A percentile compares a stretch with the other conserved stretches of the same genome.
phyloP scores from a whole-genome alignment of 1,140 invertebrate species.

The Frieseomelitta varia region DNA sequence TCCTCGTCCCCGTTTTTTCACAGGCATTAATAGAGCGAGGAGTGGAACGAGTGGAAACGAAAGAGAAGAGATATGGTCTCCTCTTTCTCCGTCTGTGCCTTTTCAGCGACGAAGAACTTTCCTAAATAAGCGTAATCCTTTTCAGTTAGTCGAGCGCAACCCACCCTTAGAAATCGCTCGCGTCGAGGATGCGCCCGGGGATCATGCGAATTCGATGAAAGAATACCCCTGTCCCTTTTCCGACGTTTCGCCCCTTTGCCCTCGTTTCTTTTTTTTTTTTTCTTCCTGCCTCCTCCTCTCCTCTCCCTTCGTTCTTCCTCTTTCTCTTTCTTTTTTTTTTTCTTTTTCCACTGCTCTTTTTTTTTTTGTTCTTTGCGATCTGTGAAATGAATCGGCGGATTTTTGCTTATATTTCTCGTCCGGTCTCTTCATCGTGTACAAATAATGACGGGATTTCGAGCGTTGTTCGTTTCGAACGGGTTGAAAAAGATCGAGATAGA shows the following conservation, averaged over 20 bases:
- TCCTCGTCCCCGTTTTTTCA: conserved; percentile 1
- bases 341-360: neutral
- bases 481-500: neutral
- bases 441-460: neutral
- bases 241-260: neutral
- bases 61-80: neutral
- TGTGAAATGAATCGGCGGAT: conserved; percentile 2
- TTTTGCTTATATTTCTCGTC: neutral
- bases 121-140: conserved; percentile 55
- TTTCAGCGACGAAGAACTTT: conserved; percentile 43
- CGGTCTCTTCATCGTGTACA: neutral
- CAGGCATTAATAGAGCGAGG: conserved; percentile 43
- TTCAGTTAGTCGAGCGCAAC: conserved; percentile 30
- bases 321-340: neutral
- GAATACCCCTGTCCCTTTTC: conserved; percentile 1
- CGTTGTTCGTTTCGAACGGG: neutral
- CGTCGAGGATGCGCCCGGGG: conserved; percentile 19
- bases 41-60: neutral
- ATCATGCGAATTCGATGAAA: conserved; percentile 23
- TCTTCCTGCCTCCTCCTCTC: no score
- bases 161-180: conserved; percentile 35
- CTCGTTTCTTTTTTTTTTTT: neutral
- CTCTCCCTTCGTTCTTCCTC: no score
- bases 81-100: neutral
- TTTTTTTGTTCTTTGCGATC: neutral